Base-by-base conservation (phyloP, 1,140 invertebrate species). In the Melanaphis sacchari region DNA sequence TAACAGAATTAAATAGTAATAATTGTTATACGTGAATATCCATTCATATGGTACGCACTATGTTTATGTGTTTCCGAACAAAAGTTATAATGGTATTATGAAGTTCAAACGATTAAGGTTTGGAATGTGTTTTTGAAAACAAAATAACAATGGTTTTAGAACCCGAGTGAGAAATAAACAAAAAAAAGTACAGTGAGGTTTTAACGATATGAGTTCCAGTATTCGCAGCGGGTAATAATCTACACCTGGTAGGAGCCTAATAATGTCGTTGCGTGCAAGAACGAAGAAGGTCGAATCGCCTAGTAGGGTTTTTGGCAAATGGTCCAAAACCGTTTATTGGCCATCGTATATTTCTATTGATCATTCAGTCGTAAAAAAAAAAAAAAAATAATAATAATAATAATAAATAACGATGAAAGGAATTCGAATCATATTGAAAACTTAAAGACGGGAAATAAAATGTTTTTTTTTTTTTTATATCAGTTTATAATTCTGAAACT, bases 121-220 rank as follows among this genome's bases (percentile, higher is more conserved):
- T 15, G 52, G 43, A 90, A 90, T 90, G 38, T 66, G 52, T 90
- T 90, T 59, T 41, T 31, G 89, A 59, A 90, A 90, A 90, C 89
- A 31, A 66, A 66, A 90, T 66, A 66, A 66, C 89, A 90, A 90
- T 38, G 88, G 59, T 90, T 59, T 90, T 26, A 9, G 36, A 9
- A 90, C n/a, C 36, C 31, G 36, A 54, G 36, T 54, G 46, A 54
- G 49, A 54, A 89, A 54, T 89, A 54, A 66, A 59, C 26, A 41
- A 66, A 90, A 90, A 90, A 90, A 54, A 90, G 26, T 40, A 90
- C 89, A 15, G 38, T 66, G 38, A 54, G 89, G 54, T 41, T 90
- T 90, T 90, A 90, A 90, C 89, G 89, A 90, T 90, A 90, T 90
- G 89, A 90, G 89, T 90, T 66, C 89, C 89, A 90, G 66, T 90